Evolutionary conservation across 2,797 vertebrate genomes (phyloP).

Genomic region (Podarcis lilfordi): DNA sequence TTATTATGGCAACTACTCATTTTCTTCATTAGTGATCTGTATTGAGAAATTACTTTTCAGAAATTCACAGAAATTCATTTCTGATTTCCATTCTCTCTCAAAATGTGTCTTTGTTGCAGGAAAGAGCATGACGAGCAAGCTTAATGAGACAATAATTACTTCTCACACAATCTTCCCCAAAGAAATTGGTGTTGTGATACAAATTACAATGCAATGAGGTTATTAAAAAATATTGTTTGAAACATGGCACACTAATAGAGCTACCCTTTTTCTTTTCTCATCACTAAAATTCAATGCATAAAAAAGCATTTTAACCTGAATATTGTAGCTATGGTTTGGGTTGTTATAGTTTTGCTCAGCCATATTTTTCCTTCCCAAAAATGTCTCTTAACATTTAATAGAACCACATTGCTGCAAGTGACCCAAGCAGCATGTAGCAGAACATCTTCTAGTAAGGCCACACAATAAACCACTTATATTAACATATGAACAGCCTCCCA

Average conservation of each 20-base stretch:
- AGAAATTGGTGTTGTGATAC: constrained; percentile 1
- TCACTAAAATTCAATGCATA: background rate
- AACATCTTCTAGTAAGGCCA: background rate
- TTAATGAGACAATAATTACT: constrained; percentile 48
- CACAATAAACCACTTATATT: background rate
- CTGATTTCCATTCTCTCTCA: constrained; percentile 20
- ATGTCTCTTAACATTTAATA: background rate
- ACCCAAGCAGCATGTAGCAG: background rate
- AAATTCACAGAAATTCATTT: constrained; percentile 39
- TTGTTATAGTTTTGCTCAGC: background rate
- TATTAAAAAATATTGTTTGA: constrained; percentile 35
- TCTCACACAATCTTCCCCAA: constrained; percentile 28
- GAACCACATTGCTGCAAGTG: background rate
- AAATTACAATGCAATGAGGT: constrained; percentile 25
- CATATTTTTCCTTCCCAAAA: background rate
- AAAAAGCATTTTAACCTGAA: constrained; percentile 6
- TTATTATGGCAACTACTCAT: constrained; percentile 6
- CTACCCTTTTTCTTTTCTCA: constrained; percentile 26
- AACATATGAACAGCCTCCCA: background rate
- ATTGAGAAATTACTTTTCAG: background rate
- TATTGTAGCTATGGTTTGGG: background rate
- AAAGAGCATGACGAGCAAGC: constrained; percentile 45
- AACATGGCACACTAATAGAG: constrained; percentile 24
- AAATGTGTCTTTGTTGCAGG: constrained; percentile 11
- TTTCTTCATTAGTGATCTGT: constrained; percentile 22